A percentile compares a stretch with the other conserved stretches of the same genome.
These are phyloP conservation scores for Acyrthosiphon pisum DNA, from an alignment of 1,140 invertebrate species.

Conservation along the genomic window DNA sequence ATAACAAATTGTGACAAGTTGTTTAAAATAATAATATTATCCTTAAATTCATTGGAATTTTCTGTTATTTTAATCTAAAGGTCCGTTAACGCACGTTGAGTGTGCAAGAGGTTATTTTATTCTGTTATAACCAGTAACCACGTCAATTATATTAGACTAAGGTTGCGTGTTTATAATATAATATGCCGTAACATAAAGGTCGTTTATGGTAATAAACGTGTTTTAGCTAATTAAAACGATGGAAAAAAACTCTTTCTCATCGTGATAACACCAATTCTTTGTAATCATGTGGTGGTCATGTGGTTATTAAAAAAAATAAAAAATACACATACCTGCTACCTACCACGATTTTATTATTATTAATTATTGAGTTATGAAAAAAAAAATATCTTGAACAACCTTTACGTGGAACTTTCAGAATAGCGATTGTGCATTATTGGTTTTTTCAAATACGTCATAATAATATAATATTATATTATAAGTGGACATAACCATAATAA, in stretches of 20 bases:
- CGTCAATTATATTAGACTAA: not conserved
- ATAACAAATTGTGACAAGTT: too few relatives aligned
- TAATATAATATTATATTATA: not conserved
- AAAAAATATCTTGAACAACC: not conserved
- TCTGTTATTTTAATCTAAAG: not conserved
- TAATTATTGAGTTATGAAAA: not conserved
- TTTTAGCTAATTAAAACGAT: not conserved
- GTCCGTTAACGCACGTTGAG: not conserved
- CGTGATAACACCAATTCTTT: too few relatives aligned
- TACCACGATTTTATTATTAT: not conserved
- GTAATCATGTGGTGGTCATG: too few relatives aligned
- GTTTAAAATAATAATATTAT: not conserved
- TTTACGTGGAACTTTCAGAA: not conserved
- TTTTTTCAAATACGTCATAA: not conserved
- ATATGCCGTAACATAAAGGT: not conserved
- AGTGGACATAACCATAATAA: not conserved
- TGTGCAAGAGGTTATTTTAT: not conserved
- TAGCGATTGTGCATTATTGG: not conserved
- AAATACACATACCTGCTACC: not conserved
- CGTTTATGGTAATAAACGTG: not conserved
- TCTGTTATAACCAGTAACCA: not conserved
- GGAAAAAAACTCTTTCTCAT: not conserved
- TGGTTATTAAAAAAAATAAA: too few relatives aligned
- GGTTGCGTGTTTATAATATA: not conserved
- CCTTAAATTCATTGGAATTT: not conserved